Base-by-base conservation (phyloP, 2,797 vertebrate genomes). In the Megalops cyprinoides region DNA sequence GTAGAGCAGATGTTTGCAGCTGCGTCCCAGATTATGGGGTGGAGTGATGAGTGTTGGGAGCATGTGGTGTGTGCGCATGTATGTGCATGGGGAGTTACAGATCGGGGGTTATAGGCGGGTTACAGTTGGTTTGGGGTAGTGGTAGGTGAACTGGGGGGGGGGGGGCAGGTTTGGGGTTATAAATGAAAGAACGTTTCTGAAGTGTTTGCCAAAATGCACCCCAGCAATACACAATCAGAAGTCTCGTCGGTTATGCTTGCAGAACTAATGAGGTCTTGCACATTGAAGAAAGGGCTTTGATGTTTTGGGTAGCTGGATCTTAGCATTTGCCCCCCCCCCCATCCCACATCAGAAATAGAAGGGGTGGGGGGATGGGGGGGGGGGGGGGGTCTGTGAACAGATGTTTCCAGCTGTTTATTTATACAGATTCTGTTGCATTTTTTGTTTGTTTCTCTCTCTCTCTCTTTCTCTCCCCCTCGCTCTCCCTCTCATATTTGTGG, bases 191-290 rank as follows among this genome's bases (percentile, higher is more conserved):
- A 91, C 82, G 88, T 92, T 92, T 95, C 93, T 94, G 95, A 95
- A 94, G 95, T 95, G 91, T 91, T 88, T 95, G 94, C 94, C 95
- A 95, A 92, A 90, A 80, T 87, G 91, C 90, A 93, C 93, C 93
- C 94, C 94, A 92, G 93, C 93, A 94, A 94, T 76, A 94, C 92
- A 94, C 93, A 94, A 93, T 94, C 93, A 93, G 92, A 93, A 93
- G 93, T 92, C 91, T 92, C 87, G 89, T 92, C 92, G 93, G 93
- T 94, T 95, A 90, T 92, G 92, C 93, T 94, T 93, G 93, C 92
- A 93, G 92, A 94, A 94, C 95, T 95, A 95, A 95, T 95, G 93
- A 95, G 93, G 92, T 93, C 93, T 93, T 94, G 92, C 82, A 89
- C 88, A 83, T 92, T 92, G 90, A 93, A 90, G 92, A 89, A 90